Base-by-base conservation (phyloP, 1,140 invertebrate genomes). In the Bacillus rossius region DNA sequence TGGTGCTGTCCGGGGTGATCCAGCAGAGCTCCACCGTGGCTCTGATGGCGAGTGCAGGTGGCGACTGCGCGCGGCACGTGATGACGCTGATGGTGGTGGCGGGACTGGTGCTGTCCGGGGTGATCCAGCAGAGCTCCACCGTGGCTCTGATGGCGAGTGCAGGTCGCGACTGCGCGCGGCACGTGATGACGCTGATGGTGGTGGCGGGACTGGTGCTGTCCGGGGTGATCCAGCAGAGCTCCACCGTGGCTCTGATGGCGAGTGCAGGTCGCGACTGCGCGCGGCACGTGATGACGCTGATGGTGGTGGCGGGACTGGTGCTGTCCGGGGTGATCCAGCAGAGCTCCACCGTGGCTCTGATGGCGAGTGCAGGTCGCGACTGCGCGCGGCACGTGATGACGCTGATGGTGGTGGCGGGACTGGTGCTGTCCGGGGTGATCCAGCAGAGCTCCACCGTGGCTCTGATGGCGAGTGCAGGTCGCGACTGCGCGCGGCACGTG, bases 81-180 rank as follows among this genome's bases (percentile, higher is more conserved):
- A 72, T 81, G 2, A 76, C 74, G 20, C 67, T 73, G 73, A 75
- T 48, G 76, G 75, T 40, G 73, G 75, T 53, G 73, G 74, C 72
- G 64, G 75, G 37, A 69, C 72, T 59, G 75, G 75, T 53, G 70
- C 73, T 52, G 71, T 68, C 34, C 71, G 73, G 26, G 66, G 73
- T 40, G 75, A 75, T 66, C 66, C 69, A 20, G 74, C 73, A 1
- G 71, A 75, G 51, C 73, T 75, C 47, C 69, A 71, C 5, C 69
- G 65, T 76, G 41, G 75, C 75, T 23, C 66, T 72, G 2, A 60
- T 74, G 63, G 14, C 13, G 3, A 20, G 14, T 45, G 26, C 55
- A 81, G 79, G 78, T 55, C 75, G 78, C 26, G 77, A 80, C 19
- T 72, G 78, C 57, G 77, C 76, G 4, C 70, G 77, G 50, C 78